phyloP scores from a whole-genome alignment of 1,140 invertebrate genomes.

The Drosophila hydei region DNA sequence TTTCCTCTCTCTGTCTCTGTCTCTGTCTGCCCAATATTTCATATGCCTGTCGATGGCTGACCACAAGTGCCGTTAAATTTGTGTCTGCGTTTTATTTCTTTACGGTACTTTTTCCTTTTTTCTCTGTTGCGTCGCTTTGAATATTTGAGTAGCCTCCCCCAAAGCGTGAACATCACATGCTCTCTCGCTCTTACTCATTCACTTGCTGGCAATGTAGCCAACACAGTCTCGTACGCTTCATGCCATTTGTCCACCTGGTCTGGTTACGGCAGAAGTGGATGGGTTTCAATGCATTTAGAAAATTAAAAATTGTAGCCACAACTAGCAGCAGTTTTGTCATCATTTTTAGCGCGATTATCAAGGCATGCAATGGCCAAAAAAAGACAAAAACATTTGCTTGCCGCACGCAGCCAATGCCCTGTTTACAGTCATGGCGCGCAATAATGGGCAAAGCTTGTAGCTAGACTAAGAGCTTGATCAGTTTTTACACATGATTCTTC shows the following conservation, averaged over 20 bases:
- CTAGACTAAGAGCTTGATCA: not conserved
- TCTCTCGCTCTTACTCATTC: too few species aligned
- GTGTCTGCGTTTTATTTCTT: constrained; percentile 41
- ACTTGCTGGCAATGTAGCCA: not conserved
- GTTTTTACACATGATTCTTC: too few species aligned
- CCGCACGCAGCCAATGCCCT: constrained; percentile 56
- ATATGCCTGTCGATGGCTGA: constrained; percentile 67
- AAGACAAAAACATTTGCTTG: constrained; percentile 49
- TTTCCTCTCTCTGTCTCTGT: constrained; percentile 26
- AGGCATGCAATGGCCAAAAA: constrained; percentile 66
- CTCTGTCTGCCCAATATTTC: constrained; percentile 71
- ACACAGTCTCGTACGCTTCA: not conserved
- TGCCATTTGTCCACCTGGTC: constrained; percentile 6
- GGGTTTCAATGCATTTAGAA: constrained; percentile 76
- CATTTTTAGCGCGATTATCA: constrained; percentile 79
- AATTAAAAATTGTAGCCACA: constrained; percentile 79
- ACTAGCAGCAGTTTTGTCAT: constrained; percentile 81
- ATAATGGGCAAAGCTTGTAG: not conserved
- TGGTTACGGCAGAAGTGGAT: not conserved
- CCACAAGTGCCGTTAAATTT: constrained; percentile 72
- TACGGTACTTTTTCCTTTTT: constrained; percentile 13
- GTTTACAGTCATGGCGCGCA: constrained; percentile 21
- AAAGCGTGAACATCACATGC: not conserved
- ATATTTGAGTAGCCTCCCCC: constrained; percentile 61
- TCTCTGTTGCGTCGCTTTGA: constrained; percentile 55